Conservation (phyloP, 2,113 vertebrate species). For the Mobula hypostoma region DNA sequence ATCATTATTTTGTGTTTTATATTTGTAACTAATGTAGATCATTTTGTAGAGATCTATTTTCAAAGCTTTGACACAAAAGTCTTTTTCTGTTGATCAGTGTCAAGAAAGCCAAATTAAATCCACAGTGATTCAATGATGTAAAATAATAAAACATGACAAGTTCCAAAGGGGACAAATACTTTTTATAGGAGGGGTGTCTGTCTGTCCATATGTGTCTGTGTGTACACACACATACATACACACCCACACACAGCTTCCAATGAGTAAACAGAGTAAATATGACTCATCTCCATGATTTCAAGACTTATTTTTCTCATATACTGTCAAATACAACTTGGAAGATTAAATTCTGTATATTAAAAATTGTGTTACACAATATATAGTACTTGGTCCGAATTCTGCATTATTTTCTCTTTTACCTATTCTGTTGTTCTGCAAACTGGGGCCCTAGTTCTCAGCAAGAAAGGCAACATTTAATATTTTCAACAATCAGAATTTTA, state of each 20-base stretch:
- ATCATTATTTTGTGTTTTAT: too few species aligned
- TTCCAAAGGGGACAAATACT: too few species aligned
- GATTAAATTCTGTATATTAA: background rate
- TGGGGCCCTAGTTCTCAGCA: background rate
- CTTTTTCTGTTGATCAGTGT: too few species aligned
- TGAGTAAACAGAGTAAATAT: background rate
- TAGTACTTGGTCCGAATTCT: background rate
- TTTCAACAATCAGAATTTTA: background rate
- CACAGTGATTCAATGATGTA: too few species aligned
- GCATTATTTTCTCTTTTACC: background rate
- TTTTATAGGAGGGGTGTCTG: too few species aligned
- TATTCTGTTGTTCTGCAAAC: background rate
- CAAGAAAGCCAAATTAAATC: too few species aligned
- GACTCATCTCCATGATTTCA: background rate
- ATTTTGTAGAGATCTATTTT: too few species aligned
- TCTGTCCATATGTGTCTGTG: too few species aligned
- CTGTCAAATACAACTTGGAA: background rate
- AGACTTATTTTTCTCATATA: background rate
- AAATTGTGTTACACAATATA: background rate
- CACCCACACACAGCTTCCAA: background rate
- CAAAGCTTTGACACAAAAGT: too few species aligned
- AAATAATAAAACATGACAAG: too few species aligned
- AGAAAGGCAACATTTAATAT: background rate
- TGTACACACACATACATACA: background rate
- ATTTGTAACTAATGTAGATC: too few species aligned